These are phyloP conservation scores for Sebastes diaconus DNA, from an alignment of 2,797 vertebrate species.

Conservation along the genomic window DNA sequence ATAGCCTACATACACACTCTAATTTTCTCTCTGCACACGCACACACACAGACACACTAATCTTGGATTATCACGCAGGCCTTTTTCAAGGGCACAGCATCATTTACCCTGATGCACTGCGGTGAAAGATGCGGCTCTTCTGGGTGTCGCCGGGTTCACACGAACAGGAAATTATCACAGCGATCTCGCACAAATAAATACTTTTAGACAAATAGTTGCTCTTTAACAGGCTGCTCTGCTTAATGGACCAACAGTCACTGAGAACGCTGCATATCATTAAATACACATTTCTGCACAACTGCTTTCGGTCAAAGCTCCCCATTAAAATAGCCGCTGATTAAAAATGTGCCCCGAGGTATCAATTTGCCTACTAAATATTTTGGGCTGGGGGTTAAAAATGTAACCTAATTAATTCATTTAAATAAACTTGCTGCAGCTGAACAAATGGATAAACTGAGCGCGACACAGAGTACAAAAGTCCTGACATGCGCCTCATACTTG, in stretches of 20 bases:
- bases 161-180: background rate
- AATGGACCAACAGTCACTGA: background rate
- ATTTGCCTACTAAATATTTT: conserved; percentile 70
- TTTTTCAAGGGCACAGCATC: conserved; percentile 72
- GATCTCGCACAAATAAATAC: background rate
- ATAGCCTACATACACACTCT: conserved; percentile 20
- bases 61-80: conserved; percentile 73
- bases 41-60: conserved; percentile 56
- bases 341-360: conserved; percentile 50
- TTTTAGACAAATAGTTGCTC: background rate
- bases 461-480: background rate
- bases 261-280: conserved; percentile 12
- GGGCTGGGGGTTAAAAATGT: conserved; percentile 46
- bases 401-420: conserved; percentile 61
- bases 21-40: conserved; percentile 19
- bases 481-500: background rate
- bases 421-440: conserved; percentile 40
- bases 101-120: conserved; percentile 64
- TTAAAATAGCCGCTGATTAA: conserved; percentile 58
- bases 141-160: conserved; percentile 18
- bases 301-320: conserved; percentile 26
- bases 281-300: conserved; percentile 12
- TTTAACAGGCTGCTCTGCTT: background rate
- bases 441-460: conserved; percentile 15
- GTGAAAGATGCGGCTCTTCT: conserved; percentile 42